phyloP scores from a whole-genome alignment of 2,113 vertebrate genomes.

The Brienomyrus brachyistius region DNA sequence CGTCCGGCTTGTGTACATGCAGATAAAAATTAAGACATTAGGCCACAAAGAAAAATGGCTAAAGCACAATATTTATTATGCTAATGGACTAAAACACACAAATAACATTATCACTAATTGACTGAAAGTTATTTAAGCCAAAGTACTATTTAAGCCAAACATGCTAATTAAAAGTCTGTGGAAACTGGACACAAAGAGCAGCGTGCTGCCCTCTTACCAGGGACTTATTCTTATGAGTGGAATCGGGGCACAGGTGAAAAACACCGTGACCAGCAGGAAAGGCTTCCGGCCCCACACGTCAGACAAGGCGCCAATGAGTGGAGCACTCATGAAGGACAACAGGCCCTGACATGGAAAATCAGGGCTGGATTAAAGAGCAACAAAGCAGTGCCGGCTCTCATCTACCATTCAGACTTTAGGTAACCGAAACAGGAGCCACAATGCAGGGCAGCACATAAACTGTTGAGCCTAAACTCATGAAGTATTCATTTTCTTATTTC shows the following conservation, averaged over 20 bases:
- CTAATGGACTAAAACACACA: not conserved
- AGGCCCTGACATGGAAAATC: conserved; percentile 60
- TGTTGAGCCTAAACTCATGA: not conserved
- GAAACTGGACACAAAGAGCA: not conserved
- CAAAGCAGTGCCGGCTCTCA: not conserved
- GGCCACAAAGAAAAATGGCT: not conserved
- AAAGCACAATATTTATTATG: not conserved
- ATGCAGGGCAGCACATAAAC: too few species aligned
- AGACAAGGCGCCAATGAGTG: conserved; percentile 77
- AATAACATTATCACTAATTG: not conserved
- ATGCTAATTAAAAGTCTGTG: not conserved
- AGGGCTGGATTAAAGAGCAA: conserved; percentile 22
- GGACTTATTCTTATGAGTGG: conserved; percentile 83
- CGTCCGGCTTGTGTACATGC: not conserved
- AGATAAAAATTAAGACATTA: not conserved
- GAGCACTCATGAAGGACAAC: conserved; percentile 84
- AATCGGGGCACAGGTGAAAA: conserved; percentile 83
- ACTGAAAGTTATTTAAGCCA: not conserved
- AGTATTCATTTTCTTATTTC: not conserved
- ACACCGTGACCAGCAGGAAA: conserved; percentile 80
- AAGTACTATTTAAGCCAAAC: not conserved
- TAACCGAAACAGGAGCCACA: not conserved
- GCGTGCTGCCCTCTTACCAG: conserved; percentile 60
- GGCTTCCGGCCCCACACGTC: conserved; percentile 80
- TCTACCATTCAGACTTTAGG: not conserved